A percentile compares a stretch with the other conserved stretches of the same genome.
Conservation (phyloP, 2,113 vertebrate genomes). For the Astatotilapia flaviijosephi region DNA sequence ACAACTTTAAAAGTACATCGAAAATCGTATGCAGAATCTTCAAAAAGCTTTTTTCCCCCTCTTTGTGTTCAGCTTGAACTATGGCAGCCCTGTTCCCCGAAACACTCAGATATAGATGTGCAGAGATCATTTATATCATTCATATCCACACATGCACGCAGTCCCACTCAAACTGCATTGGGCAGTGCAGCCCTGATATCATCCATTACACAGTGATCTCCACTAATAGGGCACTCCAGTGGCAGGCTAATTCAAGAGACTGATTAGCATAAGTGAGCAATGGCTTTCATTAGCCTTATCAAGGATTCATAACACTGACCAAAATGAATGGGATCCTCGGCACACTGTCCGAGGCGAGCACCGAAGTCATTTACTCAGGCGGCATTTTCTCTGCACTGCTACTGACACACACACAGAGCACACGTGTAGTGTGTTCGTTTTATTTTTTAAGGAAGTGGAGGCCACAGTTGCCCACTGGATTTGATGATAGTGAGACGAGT, state of each 20-base stretch:
- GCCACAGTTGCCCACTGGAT: neutral
- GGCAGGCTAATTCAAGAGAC: constrained; percentile 31
- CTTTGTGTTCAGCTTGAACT: neutral
- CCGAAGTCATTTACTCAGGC: neutral
- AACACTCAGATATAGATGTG: neutral
- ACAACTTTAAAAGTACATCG: neutral
- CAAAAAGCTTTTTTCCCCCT: neutral
- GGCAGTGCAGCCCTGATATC: neutral
- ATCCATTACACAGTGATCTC: constrained; percentile 32
- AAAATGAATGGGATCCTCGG: constrained; percentile 5
- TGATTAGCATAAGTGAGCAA: constrained; percentile 54
- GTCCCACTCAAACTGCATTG: neutral
- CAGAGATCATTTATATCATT: neutral
- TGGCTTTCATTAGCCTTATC: constrained; percentile 46
- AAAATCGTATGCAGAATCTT: neutral
- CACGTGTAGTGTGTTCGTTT: neutral
- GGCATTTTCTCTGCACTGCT: neutral
- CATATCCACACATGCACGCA: neutral
- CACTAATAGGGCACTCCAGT: constrained; percentile 24
- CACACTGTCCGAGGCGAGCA: neutral
- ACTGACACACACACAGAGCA: neutral
- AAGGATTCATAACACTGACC: constrained; percentile 37
- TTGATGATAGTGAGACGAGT: neutral
- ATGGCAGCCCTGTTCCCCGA: neutral
- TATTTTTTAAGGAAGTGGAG: neutral